Percentiles rank a stretch among this genome's conserved stretches.
These are phyloP conservation scores for Porites australiensis DNA, from an alignment of 64 coral and sea anemone species.

Conservation along the genomic window DNA sequence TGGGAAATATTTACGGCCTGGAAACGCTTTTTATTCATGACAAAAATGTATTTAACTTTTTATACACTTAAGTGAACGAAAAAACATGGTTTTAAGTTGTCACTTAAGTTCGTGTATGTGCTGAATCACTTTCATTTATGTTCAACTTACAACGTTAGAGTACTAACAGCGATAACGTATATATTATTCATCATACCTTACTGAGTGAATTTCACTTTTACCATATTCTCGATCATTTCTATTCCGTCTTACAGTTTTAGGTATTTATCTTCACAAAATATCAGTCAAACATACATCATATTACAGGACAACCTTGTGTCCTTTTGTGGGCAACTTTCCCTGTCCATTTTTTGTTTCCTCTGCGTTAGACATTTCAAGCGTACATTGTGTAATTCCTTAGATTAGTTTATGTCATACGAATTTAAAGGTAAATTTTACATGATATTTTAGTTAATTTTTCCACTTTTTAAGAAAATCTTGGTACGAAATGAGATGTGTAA, in stretches of 20 bases:
- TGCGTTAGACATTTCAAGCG: neutral
- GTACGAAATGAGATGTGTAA: too few species aligned
- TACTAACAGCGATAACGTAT: too few species aligned
- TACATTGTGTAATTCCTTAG: neutral
- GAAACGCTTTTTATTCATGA: slow-evolving; percentile 1
- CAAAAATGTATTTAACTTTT: slow-evolving; percentile 29
- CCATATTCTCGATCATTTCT: neutral
- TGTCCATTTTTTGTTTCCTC: neutral
- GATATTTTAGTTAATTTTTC: too few species aligned
- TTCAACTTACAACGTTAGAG: neutral
- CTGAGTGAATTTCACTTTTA: neutral
- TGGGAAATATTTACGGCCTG: neutral
- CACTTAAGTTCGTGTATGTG: too few species aligned
- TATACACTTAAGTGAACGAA: neutral
- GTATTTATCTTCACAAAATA: neutral
- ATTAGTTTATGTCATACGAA: too few species aligned
- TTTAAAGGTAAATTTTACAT: too few species aligned
- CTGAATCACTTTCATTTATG: too few species aligned
- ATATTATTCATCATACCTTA: too few species aligned
- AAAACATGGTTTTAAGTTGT: too few species aligned
- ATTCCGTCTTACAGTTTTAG: neutral
- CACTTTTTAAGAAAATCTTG: too few species aligned
- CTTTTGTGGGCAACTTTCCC: too few species aligned
- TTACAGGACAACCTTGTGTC: neutral
- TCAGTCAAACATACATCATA: neutral